phyloP scores from a whole-genome alignment of 2,888 invertebrate genomes.

The Dorcus parallelipipedus region DNA sequence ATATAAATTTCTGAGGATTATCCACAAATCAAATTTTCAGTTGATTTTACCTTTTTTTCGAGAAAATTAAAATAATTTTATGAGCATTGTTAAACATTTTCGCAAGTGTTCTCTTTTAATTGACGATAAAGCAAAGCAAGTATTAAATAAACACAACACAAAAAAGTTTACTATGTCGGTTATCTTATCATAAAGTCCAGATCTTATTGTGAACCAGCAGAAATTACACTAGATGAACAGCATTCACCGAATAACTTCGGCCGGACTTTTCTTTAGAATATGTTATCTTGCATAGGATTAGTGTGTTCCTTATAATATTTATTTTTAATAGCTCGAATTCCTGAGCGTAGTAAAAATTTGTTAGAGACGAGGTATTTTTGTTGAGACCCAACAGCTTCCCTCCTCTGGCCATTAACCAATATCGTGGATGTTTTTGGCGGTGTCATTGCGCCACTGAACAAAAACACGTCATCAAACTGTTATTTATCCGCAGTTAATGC shows the following conservation, averaged over 20 bases:
- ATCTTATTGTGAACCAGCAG: conserved; percentile 17
- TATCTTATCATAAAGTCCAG: conserved; percentile 12
- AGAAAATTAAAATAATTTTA: no score
- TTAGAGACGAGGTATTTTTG: conserved; percentile 20
- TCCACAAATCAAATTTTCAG: no score
- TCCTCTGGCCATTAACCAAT: conserved; percentile 7
- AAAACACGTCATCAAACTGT: conserved; percentile 32
- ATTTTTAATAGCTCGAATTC: conserved; percentile 26
- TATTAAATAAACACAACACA: no score
- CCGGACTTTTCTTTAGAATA: conserved; percentile 24
- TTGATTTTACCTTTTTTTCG: no score
- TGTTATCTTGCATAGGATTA: conserved; percentile 27
- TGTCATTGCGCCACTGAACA: not conserved
- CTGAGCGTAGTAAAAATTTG: conserved; percentile 28
- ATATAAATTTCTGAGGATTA: no score
- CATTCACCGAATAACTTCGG: conserved; percentile 27
- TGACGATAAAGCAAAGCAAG: no score
- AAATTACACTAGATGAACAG: conserved; percentile 17
- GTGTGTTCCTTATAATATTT: conserved; percentile 19
- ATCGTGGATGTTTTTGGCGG: conserved; percentile 3
- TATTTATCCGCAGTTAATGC: conserved; percentile 39
- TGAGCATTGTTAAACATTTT: no score
- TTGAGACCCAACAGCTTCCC: not conserved
- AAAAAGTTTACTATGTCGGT: not conserved
- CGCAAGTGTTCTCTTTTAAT: no score